A percentile compares a stretch with the other conserved stretches of the same genome.
phyloP scores from a whole-genome alignment of 1,140 invertebrate genomes.

The Cydia strobilella region DNA sequence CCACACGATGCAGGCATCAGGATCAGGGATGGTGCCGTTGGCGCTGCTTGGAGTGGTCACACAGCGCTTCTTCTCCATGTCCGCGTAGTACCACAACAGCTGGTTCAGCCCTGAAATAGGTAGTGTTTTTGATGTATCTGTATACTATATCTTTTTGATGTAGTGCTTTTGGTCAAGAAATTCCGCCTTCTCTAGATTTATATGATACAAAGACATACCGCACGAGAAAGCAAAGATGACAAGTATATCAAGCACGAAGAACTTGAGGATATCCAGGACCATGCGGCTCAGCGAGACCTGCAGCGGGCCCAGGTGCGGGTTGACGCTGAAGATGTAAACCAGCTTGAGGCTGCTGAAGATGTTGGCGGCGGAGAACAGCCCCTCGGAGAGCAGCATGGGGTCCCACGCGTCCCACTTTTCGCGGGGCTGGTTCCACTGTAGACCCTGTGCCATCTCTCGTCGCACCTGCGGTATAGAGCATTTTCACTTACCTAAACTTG shows the following conservation, averaged over 20 bases:
- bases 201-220: constrained; percentile 86
- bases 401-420: constrained; percentile 98
- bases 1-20: constrained; percentile 94
- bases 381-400: constrained; percentile 97
- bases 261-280: constrained; percentile 99
- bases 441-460: constrained; percentile 81
- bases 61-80: constrained; percentile 93
- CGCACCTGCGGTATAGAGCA: constrained; percentile 79
- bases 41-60: constrained; percentile 76
- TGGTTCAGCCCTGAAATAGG: constrained; percentile 78
- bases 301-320: constrained; percentile 97
- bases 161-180: no score
- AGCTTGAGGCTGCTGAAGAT: constrained; percentile 98
- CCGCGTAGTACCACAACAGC: constrained; percentile 97
- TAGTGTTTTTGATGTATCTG: background rate
- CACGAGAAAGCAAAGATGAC: constrained; percentile 99
- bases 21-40: constrained; percentile 83
- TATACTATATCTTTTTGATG: no score
- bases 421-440: constrained; percentile 83
- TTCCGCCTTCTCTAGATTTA: no score
- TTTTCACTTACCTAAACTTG: background rate
- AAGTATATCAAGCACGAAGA: constrained; percentile 96
- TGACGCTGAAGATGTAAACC: constrained; percentile 99
- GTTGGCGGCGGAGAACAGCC: constrained; percentile 97
- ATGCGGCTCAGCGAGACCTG: constrained; percentile 98